Conservation (phyloP, 2,888 invertebrate species). For the Dasysyrphus albostriatus region DNA sequence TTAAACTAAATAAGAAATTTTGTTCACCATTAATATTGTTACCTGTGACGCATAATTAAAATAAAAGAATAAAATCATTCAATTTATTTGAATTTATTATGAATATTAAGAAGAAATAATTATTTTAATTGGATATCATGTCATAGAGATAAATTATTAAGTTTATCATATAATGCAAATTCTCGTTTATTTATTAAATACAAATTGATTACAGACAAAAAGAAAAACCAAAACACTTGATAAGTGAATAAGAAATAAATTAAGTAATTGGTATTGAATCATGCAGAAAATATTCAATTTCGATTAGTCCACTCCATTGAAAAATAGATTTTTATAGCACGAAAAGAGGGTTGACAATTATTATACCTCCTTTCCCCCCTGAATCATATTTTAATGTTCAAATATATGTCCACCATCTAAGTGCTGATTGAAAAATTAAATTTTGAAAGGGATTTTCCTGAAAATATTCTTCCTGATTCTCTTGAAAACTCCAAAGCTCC, state of each 20-base stretch:
- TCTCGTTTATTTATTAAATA: not conserved
- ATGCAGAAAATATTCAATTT: not conserved
- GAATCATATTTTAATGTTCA: too few relatives aligned
- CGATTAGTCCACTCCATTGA: too few relatives aligned
- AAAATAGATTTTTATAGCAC: too few relatives aligned
- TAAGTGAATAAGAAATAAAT: not conserved
- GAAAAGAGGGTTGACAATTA: too few relatives aligned
- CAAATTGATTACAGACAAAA: not conserved
- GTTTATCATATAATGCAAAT: not conserved
- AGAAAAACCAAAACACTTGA: too few relatives aligned
- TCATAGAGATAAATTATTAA: not conserved
- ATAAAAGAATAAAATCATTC: not conserved
- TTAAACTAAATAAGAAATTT: slow-evolving; percentile 12
- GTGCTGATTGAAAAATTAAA: too few relatives aligned
- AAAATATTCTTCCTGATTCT: too few relatives aligned
- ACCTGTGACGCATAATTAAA: not conserved
- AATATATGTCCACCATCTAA: too few relatives aligned
- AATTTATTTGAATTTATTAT: not conserved
- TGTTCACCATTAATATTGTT: not conserved
- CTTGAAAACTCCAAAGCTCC: too few relatives aligned
- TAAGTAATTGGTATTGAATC: not conserved
- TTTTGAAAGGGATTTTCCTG: too few relatives aligned
- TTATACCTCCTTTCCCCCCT: too few relatives aligned
- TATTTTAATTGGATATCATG: not conserved
- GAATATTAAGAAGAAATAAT: not conserved